Conservation (phyloP, 1,140 invertebrate genomes). For the Belonocnema kinseyi region DNA sequence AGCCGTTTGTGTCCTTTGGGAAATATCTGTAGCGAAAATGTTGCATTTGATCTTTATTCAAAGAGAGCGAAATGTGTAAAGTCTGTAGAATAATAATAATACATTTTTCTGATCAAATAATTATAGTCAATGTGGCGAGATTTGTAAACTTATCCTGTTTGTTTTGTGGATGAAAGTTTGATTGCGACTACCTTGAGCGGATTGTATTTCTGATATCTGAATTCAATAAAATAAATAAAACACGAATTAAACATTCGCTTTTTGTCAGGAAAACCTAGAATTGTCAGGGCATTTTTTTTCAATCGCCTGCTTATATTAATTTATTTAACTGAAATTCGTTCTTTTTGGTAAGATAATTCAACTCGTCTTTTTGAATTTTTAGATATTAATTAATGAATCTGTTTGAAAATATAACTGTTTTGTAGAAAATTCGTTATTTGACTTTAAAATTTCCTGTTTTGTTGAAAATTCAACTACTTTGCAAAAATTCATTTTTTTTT, state of each 20-base stretch:
- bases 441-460: no score
- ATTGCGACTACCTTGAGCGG: slow-evolving; percentile 48
- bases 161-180: slow-evolving; percentile 49
- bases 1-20: slow-evolving; percentile 10
- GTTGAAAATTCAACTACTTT: no score
- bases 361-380: no score
- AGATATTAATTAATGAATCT: no score
- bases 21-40: slow-evolving; percentile 22
- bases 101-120: slow-evolving; percentile 13
- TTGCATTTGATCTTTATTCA: slow-evolving; percentile 29
- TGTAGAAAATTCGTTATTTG: no score
- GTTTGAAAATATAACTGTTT: no score
- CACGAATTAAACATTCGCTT: not conserved
- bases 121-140: slow-evolving; percentile 33
- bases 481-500: no score
- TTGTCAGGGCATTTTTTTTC: not conserved
- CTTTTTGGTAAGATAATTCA: no score
- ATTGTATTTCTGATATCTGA: slow-evolving; percentile 62
- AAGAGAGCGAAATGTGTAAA: slow-evolving; percentile 25
- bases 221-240: slow-evolving; percentile 60
- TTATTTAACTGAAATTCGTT: no score
- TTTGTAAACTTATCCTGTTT: slow-evolving; percentile 44
- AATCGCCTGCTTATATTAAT: no score
- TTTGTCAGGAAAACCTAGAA: not conserved
- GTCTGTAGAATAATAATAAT: slow-evolving; percentile 24